phyloP scores from a whole-genome alignment of 2,113 vertebrate species.

The Chunga burmeisteri region DNA sequence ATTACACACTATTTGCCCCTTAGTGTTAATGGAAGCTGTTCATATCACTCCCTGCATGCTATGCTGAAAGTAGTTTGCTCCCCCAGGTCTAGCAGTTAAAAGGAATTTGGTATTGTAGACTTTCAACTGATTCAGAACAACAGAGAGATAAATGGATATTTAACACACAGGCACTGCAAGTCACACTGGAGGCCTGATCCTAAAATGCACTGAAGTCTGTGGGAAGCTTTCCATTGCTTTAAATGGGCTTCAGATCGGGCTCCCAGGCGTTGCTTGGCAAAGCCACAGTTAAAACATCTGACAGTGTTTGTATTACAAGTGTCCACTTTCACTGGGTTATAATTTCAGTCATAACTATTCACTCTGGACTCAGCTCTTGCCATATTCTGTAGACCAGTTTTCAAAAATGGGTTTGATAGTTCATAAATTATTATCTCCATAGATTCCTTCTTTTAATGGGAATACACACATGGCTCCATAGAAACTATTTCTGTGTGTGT shows the following conservation, averaged over 20 bases:
- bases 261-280: neutral
- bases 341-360: conserved; percentile 9
- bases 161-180: neutral
- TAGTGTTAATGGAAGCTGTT: conserved; percentile 25
- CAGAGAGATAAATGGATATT: conserved; percentile 34
- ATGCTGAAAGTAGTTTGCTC: neutral
- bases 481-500: neutral
- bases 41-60: neutral
- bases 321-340: neutral
- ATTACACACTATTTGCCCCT: neutral
- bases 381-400: neutral
- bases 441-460: neutral
- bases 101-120: neutral
- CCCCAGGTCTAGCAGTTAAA: conserved; percentile 5
- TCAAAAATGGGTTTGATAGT: neutral
- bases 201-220: neutral
- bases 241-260: neutral
- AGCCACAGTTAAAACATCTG: neutral
- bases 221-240: neutral
- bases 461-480: neutral
- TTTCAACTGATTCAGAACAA: conserved; percentile 3
- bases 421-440: neutral
- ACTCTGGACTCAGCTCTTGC: neutral
- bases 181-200: neutral
- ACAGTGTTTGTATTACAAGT: neutral